Percentiles rank a stretch among this genome's conserved stretches.
phyloP scores from a whole-genome alignment of 1,140 invertebrate genomes.

The Brachionus paranguensis region DNA sequence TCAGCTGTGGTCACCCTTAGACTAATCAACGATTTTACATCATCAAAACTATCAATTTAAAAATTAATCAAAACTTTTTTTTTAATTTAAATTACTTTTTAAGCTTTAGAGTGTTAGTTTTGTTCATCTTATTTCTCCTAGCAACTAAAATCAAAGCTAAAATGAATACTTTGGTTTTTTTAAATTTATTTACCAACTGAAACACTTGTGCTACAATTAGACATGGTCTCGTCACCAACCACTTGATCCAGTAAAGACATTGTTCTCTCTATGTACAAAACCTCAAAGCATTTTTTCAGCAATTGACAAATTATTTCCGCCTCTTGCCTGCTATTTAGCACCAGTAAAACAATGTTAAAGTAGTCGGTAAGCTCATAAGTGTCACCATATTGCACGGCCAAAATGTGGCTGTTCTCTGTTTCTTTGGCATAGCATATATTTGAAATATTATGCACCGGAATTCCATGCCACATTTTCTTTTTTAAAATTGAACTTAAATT shows the following conservation, averaged over 20 bases:
- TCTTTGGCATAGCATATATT: conserved; percentile 28
- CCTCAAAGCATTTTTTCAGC: conserved; percentile 18
- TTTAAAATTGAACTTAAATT: too few relatives aligned
- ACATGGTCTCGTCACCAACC: conserved; percentile 13
- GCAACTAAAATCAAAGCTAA: not conserved
- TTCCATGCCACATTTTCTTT: conserved; percentile 9
- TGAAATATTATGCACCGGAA: conserved; percentile 20
- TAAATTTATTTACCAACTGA: conserved; percentile 3
- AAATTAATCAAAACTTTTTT: not conserved
- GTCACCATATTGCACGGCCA: conserved; percentile 2
- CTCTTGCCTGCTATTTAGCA: not conserved
- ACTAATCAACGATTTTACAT: conserved; percentile 24
- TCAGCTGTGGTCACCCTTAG: not conserved
- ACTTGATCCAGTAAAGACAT: conserved; percentile 20
- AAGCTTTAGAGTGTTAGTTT: not conserved
- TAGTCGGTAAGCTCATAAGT: not conserved
- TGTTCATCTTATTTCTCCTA: not conserved
- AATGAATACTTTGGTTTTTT: not conserved
- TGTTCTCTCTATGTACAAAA: conserved; percentile 19
- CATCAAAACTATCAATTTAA: conserved; percentile 6
- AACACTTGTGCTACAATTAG: conserved; percentile 20
- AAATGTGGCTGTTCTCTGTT: not conserved
- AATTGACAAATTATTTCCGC: conserved; percentile 22
- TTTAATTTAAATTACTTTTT: not conserved
- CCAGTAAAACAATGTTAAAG: not conserved